Conservation (phyloP, 2,888 invertebrate genomes). For the Cantharis lateralis region DNA sequence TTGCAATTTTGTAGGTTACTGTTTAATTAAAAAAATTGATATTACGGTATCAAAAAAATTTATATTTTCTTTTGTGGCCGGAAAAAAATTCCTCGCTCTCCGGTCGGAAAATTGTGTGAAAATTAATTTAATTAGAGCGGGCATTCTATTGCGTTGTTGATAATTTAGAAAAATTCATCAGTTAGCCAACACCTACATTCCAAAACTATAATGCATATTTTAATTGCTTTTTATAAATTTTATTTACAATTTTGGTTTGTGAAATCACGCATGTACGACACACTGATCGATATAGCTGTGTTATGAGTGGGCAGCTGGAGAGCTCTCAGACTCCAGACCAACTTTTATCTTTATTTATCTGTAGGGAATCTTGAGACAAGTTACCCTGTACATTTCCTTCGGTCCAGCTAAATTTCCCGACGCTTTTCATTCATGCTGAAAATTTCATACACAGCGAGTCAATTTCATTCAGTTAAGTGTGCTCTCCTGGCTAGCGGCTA, state of each 20-base stretch:
- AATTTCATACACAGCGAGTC: slow-evolving; percentile 4
- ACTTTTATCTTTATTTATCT: slow-evolving; percentile 11
- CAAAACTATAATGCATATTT: neutral
- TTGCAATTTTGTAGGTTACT: too few relatives aligned
- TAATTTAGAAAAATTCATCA: neutral
- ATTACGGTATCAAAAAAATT: neutral
- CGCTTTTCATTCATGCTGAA: slow-evolving; percentile 25
- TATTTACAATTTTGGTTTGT: neutral
- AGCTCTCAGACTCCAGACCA: neutral
- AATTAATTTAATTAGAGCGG: neutral
- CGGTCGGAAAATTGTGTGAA: neutral
- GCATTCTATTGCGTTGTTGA: neutral
- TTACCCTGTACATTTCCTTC: neutral
- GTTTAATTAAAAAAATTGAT: too few relatives aligned
- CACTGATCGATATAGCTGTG: slow-evolving; percentile 15
- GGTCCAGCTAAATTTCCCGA: neutral
- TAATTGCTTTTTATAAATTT: neutral
- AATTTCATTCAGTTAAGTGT: slow-evolving; percentile 17
- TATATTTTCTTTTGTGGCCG: neutral
- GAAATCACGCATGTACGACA: slow-evolving; percentile 16
- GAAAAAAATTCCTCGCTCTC: neutral
- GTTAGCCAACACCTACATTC: neutral
- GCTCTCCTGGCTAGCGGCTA: neutral
- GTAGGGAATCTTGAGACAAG: neutral
- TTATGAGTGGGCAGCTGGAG: slow-evolving; percentile 3